Conservation (phyloP, 2,113 vertebrate species). For the Ictidomys tridecemlineatus region DNA sequence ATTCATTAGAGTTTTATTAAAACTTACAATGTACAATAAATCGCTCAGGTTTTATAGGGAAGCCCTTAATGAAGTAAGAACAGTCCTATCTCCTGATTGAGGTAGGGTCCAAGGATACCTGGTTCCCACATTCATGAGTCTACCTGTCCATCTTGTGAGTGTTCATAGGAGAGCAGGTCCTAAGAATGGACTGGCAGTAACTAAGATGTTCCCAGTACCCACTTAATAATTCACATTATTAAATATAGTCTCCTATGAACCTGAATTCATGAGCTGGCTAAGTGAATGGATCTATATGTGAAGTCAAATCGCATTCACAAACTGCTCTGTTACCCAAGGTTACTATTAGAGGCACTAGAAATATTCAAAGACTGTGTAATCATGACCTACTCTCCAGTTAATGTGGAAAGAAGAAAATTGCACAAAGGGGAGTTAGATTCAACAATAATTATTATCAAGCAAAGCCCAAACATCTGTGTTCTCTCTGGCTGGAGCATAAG, state of each 20-base stretch:
- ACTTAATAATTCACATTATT: background rate
- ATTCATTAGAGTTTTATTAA: background rate
- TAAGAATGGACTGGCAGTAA: background rate
- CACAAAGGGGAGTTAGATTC: background rate
- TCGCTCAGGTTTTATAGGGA: background rate
- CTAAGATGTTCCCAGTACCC: background rate
- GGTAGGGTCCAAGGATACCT: background rate
- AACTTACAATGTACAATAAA: background rate
- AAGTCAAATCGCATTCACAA: conserved; percentile 8
- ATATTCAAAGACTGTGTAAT: background rate
- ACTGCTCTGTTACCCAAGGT: background rate
- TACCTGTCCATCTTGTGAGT: background rate
- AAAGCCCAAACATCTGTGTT: background rate
- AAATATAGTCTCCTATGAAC: background rate
- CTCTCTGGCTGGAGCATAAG: background rate
- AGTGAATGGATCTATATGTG: background rate
- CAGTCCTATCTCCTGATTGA: background rate
- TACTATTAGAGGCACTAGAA: background rate
- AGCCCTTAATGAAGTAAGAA: background rate
- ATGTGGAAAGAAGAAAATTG: conserved; percentile 25
- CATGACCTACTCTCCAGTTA: background rate
- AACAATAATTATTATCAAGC: conserved; percentile 15
- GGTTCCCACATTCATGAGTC: background rate
- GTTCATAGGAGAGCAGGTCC: background rate
- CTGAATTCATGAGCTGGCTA: background rate